These are phyloP conservation scores for Helarctos malayanus DNA, from an alignment of 2,797 vertebrate species.

Conservation along the genomic window DNA sequence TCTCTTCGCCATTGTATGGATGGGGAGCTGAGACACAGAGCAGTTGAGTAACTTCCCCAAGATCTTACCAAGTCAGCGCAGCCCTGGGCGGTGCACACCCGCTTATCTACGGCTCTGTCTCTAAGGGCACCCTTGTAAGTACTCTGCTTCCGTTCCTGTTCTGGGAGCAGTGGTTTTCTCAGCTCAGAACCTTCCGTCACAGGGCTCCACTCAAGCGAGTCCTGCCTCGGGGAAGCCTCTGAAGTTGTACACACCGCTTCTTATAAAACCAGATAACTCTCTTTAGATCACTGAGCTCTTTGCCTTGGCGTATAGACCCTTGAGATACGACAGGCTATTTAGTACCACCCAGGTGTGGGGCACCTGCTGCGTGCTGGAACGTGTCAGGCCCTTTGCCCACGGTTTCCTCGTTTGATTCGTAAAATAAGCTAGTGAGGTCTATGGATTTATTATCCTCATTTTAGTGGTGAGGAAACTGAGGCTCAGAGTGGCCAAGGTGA, in stretches of 20 bases:
- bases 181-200: neutral
- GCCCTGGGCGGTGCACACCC: neutral
- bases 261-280: slow-evolving; percentile 4
- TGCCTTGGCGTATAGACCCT: slow-evolving; percentile 54
- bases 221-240: slow-evolving; percentile 48
- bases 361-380: neutral
- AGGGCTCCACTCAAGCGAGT: neutral
- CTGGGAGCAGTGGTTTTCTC: neutral
- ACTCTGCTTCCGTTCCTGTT: neutral
- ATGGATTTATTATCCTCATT: neutral
- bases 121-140: neutral
- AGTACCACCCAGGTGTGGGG: slow-evolving; percentile 37
- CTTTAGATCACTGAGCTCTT: slow-evolving; percentile 42
- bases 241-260: slow-evolving; percentile 6
- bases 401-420: neutral
- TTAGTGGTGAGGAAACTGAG: neutral
- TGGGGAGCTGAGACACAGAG: slow-evolving; percentile 9
- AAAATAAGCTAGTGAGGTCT: neutral
- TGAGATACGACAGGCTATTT: neutral
- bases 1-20: neutral
- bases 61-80: neutral
- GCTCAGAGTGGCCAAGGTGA: neutral
- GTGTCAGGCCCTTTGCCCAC: neutral
- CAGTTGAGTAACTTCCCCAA: neutral
- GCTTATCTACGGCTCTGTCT: neutral